These are phyloP conservation scores for Triplophysa yarkandensis DNA, from an alignment of 2,797 vertebrate genomes.

Conservation along the genomic window DNA sequence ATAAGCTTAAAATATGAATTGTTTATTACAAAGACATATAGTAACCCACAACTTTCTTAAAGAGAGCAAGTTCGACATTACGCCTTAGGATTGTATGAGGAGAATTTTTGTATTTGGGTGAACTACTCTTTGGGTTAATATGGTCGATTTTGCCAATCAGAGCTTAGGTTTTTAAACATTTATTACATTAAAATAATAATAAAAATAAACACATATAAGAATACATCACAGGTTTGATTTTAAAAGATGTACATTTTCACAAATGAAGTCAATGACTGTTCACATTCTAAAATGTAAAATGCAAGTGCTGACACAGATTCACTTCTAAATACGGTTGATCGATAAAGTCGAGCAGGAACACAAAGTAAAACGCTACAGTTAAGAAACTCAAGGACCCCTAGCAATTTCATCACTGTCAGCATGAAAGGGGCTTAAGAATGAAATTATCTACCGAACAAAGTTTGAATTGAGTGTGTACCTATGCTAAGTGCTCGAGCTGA, in stretches of 20 bases:
- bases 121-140: no score
- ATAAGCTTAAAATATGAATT: no score
- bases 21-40: no score
- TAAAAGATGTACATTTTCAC: not conserved
- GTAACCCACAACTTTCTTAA: no score
- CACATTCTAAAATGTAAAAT: not conserved
- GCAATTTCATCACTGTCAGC: not conserved
- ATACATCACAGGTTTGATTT: not conserved
- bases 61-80: no score
- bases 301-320: not conserved
- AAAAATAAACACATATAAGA: not conserved
- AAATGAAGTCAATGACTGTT: not conserved
- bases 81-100: no score
- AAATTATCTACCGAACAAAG: conserved; percentile 3
- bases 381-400: not conserved
- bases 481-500: conserved; percentile 9
- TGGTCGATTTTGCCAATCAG: not conserved
- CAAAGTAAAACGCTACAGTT: not conserved
- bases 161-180: not conserved
- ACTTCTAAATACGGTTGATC: not conserved
- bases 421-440: not conserved
- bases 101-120: no score
- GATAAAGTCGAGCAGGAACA: not conserved
- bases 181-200: not conserved
- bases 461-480: not conserved